Evolutionary conservation across 2,113 vertebrate genomes (phyloP), one percentile per base, ranked within the genome.

Genomic region (Copsychus sechellarum): DNA sequence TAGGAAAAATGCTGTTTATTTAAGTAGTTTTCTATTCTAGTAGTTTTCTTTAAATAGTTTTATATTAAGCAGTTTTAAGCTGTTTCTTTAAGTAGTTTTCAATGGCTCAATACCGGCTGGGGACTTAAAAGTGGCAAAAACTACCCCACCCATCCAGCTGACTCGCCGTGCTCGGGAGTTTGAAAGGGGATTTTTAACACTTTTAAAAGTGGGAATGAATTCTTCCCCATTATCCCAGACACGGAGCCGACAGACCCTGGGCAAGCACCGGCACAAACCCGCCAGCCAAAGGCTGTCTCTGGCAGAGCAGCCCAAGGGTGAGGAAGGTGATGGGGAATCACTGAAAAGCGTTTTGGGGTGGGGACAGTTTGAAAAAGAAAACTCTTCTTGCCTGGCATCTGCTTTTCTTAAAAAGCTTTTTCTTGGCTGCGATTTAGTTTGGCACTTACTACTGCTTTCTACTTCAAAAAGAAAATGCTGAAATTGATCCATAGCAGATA

Each of bases 271-370:
- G 76, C 38, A 47, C 33, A 31, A 78, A 26, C 13, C 3, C 5
- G 9, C 15, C 23, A 48, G 67, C 60, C 45, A 38, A 47, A 65
- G 28, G 56, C 25, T 74, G 47, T 18, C 22, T 50, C 28, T 25
- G 26, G 56, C 57, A 62, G 12, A 74, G 57, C n/a, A 42, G 7
- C 23, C 18, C 10, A 5, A 42, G 25, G 14, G 61, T 76, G 19
- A 69, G 6, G 25, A 76, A 43, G 51, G 57, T 58, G 34, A 21
- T 9, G 5, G 33, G 29, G 25, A 14, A 58, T 45, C 18, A 31
- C 4, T 0, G 0, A 53, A 29, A 76, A 62, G 12, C 8, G 4
- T 14, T 64, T 72, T 69, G 43, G 17, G 25, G 8, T 31, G 28
- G 51, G 25, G 33, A 45, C 3, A 56, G 29, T 21, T 47, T 11